Base-by-base conservation (phyloP, 2,113 vertebrate genomes). In the Phylloscopus trochiloides region DNA sequence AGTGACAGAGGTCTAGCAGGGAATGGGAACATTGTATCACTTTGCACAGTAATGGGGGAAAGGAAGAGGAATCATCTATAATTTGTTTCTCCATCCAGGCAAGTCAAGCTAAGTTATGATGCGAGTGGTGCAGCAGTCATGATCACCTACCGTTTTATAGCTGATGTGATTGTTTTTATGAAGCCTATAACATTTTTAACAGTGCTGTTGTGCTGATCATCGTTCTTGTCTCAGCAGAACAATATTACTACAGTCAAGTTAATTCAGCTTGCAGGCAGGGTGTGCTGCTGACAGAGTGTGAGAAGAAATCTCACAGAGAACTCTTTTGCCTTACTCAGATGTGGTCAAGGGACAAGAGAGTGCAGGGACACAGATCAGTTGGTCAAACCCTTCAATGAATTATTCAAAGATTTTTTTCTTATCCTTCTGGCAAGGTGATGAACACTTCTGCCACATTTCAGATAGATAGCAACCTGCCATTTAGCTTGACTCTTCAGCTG, bases 111-210 rank as follows among this genome's bases (percentile, higher is more conserved):
- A 97, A 98, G 96, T 97, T 97, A 96, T 88, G 95, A 95, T 97
- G 95, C 92, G 77, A 97, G 78, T 2, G 2, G 91, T 97, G 88
- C 45, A 63, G 94, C 86, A 96, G 85, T 96, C 93, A 96, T 97
- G 97, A 97, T 98, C 97, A 97, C 97, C 97, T 97, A 94, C 96
- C 45, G 20, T 97, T 98, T 98, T 97, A 97, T 97, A 96, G 97
- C 92, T 86, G 94, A 97, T 97, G 88, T 93, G 97, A 98, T 97
- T 97, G 95, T 96, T 98, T 98, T 98, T 98, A 98, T 97, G 97
- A 97, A 94, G 94, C 68, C 96, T 96, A 76, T 98, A 97, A 97
- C 17, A 31, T 95, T 97, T 97, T 95, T 97, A 98, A 98, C 36
- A 21, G 86, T 68, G 57, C 95, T 70, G 91, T 96, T 96, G 61